Evolutionary conservation across 1,140 invertebrate species (phyloP).

Genomic region (Drosophila paulistorum): DNA sequence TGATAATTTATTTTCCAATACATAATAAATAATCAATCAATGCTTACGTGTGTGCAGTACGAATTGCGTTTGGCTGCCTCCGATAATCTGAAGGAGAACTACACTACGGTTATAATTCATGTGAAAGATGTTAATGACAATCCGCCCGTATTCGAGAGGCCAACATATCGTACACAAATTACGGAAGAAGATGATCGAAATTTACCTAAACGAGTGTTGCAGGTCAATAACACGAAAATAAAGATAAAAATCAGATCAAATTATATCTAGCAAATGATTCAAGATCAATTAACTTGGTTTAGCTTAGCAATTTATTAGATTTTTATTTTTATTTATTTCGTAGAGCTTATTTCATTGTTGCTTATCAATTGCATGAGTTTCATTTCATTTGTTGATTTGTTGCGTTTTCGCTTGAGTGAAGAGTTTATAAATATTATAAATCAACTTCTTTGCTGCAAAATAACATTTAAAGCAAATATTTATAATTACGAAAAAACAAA

Average conservation of each 20-base stretch:
- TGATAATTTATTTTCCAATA: constrained; percentile 19
- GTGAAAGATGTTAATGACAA: constrained; percentile 97
- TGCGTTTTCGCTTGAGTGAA: constrained; percentile 35
- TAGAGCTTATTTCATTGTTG: constrained; percentile 40
- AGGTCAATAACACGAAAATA: constrained; percentile 86
- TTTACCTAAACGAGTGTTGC: constrained; percentile 95
- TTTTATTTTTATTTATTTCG: constrained; percentile 24
- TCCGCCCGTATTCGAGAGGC: constrained; percentile 94
- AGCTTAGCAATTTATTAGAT: background rate
- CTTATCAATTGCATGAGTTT: constrained; percentile 34
- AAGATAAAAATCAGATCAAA: background rate
- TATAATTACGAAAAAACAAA: constrained; percentile 19
- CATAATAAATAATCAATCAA: constrained; percentile 25
- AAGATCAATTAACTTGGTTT: background rate
- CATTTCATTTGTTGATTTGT: constrained; percentile 44
- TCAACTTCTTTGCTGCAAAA: constrained; percentile 1
- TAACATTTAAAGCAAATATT: constrained; percentile 45
- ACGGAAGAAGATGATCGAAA: constrained; percentile 97
- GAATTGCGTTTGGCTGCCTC: constrained; percentile 96
- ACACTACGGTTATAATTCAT: constrained; percentile 97
- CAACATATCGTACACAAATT: constrained; percentile 97
- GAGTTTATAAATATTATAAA: constrained; percentile 11
- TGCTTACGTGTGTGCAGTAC: constrained; percentile 86
- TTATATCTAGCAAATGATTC: background rate
- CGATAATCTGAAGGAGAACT: constrained; percentile 97